A percentile compares a stretch with the other conserved stretches of the same genome.
These are phyloP conservation scores for Natator depressus DNA, from an alignment of 2,113 vertebrate species.

Conservation along the genomic window DNA sequence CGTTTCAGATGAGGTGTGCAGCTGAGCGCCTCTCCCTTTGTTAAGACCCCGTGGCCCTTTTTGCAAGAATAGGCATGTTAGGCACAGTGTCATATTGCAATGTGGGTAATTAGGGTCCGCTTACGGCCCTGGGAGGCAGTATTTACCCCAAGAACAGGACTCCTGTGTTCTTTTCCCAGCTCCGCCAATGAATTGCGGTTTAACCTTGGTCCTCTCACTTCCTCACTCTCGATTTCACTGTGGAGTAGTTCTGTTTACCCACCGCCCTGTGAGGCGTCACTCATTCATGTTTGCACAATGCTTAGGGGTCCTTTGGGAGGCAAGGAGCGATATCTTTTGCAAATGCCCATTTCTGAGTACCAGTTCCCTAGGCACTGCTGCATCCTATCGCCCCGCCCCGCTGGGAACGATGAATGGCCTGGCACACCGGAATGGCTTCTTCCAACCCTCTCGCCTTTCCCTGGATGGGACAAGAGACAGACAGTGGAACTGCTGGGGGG, in stretches of 20 bases:
- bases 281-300: not conserved
- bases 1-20: not conserved
- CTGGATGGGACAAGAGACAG: not conserved
- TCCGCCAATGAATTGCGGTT: rapidly evolving
- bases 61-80: rapidly evolving
- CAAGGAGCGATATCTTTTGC: not conserved
- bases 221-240: not conserved
- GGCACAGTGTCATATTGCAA: rapidly evolving
- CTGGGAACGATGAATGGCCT: not conserved
- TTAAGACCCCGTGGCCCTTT: not conserved
- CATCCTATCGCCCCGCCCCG: not conserved
- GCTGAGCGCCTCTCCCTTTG: not conserved
- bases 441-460: not conserved
- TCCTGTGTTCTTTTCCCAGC: rapidly evolving
- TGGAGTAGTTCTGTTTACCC: not conserved
- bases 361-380: not conserved
- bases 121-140: not conserved
- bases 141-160: not conserved
- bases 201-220: not conserved
- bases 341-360: too few species aligned
- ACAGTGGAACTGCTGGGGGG: not conserved
- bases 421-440: rapidly evolving
- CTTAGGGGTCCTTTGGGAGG: not conserved
- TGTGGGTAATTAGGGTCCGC: rapidly evolving
- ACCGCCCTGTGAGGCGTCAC: not conserved